Conservation (phyloP, 2,113 vertebrate species). For the Periophthalmus modestus region DNA sequence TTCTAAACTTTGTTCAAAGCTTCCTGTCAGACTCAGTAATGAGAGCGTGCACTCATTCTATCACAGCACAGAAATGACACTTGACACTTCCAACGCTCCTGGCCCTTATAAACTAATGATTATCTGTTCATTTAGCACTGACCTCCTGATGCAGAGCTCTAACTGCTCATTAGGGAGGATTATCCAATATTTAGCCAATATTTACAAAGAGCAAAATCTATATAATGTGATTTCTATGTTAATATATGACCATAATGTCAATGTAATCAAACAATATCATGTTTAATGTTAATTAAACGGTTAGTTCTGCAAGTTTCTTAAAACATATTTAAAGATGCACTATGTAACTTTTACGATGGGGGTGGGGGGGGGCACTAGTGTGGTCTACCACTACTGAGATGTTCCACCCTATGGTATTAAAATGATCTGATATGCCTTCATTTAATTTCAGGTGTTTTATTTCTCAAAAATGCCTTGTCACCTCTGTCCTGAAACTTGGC, state of each 20-base stretch:
- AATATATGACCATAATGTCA: not conserved
- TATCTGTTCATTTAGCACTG: slow-evolving; percentile 14
- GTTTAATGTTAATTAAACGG: too few relatives aligned
- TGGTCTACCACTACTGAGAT: too few relatives aligned
- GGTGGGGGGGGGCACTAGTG: too few relatives aligned
- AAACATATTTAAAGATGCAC: too few relatives aligned
- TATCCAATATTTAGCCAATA: not conserved
- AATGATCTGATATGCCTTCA: too few relatives aligned
- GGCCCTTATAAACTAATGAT: slow-evolving; percentile 21
- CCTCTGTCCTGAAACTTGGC: too few relatives aligned
- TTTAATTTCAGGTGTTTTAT: too few relatives aligned
- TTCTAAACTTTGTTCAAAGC: slow-evolving; percentile 27
- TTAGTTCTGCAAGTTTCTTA: too few relatives aligned
- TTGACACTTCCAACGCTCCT: slow-evolving; percentile 12
- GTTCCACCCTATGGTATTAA: too few relatives aligned
- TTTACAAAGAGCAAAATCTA: not conserved
- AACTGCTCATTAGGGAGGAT: not conserved
- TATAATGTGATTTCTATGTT: not conserved
- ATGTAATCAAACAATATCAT: too few relatives aligned
- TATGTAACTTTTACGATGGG: too few relatives aligned
- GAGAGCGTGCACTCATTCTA: slow-evolving; percentile 16
- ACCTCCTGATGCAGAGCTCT: not conserved
- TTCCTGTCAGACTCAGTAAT: slow-evolving; percentile 31
- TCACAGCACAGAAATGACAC: slow-evolving; percentile 13
- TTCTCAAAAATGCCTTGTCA: too few relatives aligned